Evolutionary conservation across 1,140 invertebrate species (phyloP).

Genomic region (Drosophila lowei): DNA sequence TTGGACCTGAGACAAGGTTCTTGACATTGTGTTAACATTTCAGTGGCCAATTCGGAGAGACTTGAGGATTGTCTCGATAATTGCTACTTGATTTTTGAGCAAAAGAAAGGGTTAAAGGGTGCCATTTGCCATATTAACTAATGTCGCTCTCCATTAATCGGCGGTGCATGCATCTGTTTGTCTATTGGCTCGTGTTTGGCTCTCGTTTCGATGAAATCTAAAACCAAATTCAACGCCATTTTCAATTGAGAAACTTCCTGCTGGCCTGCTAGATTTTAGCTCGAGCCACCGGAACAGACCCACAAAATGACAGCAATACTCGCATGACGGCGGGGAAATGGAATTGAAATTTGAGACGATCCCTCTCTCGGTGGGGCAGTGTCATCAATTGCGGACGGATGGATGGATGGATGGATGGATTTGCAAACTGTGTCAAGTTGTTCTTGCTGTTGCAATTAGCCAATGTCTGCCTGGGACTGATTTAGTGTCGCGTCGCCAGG

Average conservation of each 20-base stretch:
- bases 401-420: conserved; percentile 28
- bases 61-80: conserved; percentile 33
- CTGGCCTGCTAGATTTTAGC: conserved; percentile 61
- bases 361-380: neutral
- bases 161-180: neutral
- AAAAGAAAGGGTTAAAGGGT: conserved; percentile 2
- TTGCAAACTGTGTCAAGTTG: conserved; percentile 77
- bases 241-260: conserved; percentile 72
- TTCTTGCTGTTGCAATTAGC: conserved; percentile 56
- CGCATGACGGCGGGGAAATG: conserved; percentile 37
- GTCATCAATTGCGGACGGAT: conserved; percentile 22
- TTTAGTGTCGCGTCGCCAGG: conserved; percentile 73
- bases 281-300: conserved; percentile 42
- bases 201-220: conserved; percentile 49
- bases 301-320: conserved; percentile 3
- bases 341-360: conserved; percentile 57
- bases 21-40: conserved; percentile 58
- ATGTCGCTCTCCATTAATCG: neutral
- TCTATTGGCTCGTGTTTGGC: conserved; percentile 58
- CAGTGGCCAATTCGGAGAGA: conserved; percentile 55
- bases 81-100: conserved; percentile 59
- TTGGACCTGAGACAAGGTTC: conserved; percentile 24
- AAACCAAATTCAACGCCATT: conserved; percentile 71
- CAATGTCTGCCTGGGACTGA: conserved; percentile 76
- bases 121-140: neutral